Evolutionary conservation across 1,140 invertebrate genomes (phyloP).

Genomic region (Bombus impatiens): DNA sequence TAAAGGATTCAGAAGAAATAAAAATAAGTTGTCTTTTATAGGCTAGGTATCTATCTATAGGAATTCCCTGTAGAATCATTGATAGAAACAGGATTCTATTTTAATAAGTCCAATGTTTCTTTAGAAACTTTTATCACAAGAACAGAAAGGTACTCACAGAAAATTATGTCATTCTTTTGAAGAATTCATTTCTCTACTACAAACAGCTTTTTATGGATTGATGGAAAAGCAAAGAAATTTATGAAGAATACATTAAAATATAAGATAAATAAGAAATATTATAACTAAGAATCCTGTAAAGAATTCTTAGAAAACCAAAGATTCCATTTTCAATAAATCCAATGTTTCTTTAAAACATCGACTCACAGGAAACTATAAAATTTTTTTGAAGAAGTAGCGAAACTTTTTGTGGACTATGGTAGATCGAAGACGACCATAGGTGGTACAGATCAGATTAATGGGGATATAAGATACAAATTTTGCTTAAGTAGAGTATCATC

Average conservation of each 20-base stretch:
- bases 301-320: not conserved
- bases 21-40: not conserved
- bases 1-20: not conserved
- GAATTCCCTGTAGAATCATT: not conserved
- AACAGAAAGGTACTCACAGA: not conserved
- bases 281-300: not conserved
- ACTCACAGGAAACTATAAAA: not conserved
- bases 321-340: not conserved
- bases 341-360: not conserved
- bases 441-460: not conserved
- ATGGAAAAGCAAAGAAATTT: not conserved
- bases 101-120: not conserved
- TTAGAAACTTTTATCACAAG: not conserved
- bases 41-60: not conserved
- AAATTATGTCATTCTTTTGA: too few relatives aligned
- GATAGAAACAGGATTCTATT: not conserved
- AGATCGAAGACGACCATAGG: not conserved
- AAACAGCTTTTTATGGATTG: too few relatives aligned
- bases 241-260: too few relatives aligned
- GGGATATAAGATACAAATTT: not conserved
- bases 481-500: conserved; percentile 30
- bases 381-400: not conserved
- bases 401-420: not conserved
- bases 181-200: too few relatives aligned
- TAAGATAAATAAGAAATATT: not conserved